Evolutionary conservation across 2,888 invertebrate genomes (phyloP).

Genomic region (Lasioglossum zephyrum): DNA sequence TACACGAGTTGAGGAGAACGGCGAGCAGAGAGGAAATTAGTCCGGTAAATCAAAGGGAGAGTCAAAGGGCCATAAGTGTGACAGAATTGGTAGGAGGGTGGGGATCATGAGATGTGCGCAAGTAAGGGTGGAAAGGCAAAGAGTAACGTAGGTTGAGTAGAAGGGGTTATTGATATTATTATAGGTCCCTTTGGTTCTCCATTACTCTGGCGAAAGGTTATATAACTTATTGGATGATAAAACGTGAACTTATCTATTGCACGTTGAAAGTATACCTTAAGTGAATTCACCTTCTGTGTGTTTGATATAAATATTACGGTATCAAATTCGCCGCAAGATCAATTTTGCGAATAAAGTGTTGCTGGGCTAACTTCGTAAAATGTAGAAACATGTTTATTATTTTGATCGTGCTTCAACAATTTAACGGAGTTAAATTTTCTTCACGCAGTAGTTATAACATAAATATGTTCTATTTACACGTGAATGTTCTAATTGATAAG

Average conservation of each 20-base stretch:
- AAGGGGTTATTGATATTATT: conserved; percentile 51
- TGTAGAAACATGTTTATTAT: background rate
- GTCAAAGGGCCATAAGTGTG: conserved; percentile 45
- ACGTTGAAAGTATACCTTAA: conserved; percentile 28
- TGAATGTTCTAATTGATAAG: too few species aligned
- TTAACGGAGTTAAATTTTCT: too few species aligned
- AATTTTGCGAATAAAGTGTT: background rate
- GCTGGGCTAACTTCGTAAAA: background rate
- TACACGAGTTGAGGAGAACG: conserved; percentile 23
- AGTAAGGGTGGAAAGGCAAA: conserved; percentile 48
- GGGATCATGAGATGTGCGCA: background rate
- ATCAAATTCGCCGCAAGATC: background rate
- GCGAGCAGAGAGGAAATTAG: conserved; percentile 51
- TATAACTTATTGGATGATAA: conserved; percentile 44
- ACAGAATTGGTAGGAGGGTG: conserved; percentile 23
- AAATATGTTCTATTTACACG: too few species aligned
- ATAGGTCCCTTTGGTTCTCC: conserved; percentile 49
- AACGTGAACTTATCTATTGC: conserved; percentile 33
- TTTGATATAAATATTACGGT: background rate
- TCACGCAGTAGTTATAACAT: too few species aligned
- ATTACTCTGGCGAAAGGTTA: conserved; percentile 43
- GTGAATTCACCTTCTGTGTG: background rate
- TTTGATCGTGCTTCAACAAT: too few species aligned
- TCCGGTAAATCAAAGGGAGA: conserved; percentile 60
- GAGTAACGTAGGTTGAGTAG: conserved; percentile 18